Evolutionary conservation across 2,113 vertebrate genomes (phyloP).

Genomic region (Steatornis caripensis): DNA sequence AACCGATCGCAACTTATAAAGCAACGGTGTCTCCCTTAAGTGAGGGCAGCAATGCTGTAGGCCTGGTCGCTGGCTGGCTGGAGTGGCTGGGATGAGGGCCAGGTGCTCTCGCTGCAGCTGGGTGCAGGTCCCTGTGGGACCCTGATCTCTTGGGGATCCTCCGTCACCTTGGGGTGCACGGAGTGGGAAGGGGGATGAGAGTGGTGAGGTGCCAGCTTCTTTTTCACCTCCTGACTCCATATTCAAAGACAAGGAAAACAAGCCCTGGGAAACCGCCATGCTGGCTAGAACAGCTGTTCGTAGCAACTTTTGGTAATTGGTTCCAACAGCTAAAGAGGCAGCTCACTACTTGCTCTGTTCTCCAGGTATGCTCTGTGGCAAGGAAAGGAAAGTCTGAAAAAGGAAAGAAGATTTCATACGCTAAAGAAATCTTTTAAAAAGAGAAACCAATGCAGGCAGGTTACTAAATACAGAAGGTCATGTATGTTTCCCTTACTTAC

Average conservation of each 20-base stretch:
- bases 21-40: background rate
- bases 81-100: rapidly evolving
- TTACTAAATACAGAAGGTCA: background rate
- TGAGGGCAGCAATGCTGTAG: rapidly evolving
- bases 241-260: background rate
- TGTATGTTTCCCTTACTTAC: background rate
- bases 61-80: rapidly evolving
- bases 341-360: background rate
- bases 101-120: rapidly evolving
- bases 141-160: background rate
- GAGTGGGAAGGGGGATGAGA: background rate
- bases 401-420: background rate
- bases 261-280: background rate
- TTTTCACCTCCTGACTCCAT: background rate
- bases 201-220: background rate
- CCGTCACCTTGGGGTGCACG: rapidly evolving
- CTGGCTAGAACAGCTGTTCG: background rate
- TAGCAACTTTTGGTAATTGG: background rate
- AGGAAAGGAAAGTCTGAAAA: background rate
- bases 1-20: background rate
- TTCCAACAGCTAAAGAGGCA: background rate
- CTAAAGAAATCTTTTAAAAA: background rate
- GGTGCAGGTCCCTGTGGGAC: too few species aligned
- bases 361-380: background rate
- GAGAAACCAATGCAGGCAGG: background rate